A percentile compares a stretch with the other conserved stretches of the same genome.
Evolutionary conservation across 2,888 invertebrate species (phyloP).

Genomic region (Machimus rusticus): DNA sequence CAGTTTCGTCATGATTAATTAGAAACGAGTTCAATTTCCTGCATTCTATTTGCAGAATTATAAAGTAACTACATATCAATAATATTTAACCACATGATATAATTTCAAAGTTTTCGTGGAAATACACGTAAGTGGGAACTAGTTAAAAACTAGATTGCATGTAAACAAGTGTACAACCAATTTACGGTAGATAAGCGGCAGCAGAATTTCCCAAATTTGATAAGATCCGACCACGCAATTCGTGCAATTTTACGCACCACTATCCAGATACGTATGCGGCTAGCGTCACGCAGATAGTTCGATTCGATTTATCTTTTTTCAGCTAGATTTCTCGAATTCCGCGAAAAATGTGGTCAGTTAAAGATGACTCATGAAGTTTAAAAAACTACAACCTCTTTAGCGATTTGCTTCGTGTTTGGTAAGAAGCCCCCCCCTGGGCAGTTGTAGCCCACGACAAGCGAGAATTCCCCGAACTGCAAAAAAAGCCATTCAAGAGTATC

Average conservation of each 20-base stretch:
- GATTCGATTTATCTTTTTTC: background rate
- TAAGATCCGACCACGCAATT: background rate
- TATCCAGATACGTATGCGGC: background rate
- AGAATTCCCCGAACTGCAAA: background rate
- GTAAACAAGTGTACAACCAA: background rate
- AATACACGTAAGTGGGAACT: background rate
- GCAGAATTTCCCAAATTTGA: background rate
- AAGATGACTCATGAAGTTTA: background rate
- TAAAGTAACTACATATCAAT: background rate
- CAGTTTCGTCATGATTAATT: background rate
- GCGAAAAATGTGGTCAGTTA: background rate
- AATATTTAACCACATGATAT: background rate
- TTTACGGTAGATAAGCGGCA: background rate
- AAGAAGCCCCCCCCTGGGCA: background rate
- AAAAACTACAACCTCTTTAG: background rate
- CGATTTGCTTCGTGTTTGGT: background rate
- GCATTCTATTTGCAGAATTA: background rate
- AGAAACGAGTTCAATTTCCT: background rate
- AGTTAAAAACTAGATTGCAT: background rate
- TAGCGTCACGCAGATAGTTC: background rate
- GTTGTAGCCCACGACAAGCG: background rate
- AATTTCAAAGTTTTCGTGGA: background rate
- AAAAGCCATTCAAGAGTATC: background rate
- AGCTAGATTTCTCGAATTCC: background rate
- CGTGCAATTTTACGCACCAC: background rate